phyloP scores from a whole-genome alignment of 64 coral and sea anemone genomes.

The Dendrophyllia cribrosa region DNA sequence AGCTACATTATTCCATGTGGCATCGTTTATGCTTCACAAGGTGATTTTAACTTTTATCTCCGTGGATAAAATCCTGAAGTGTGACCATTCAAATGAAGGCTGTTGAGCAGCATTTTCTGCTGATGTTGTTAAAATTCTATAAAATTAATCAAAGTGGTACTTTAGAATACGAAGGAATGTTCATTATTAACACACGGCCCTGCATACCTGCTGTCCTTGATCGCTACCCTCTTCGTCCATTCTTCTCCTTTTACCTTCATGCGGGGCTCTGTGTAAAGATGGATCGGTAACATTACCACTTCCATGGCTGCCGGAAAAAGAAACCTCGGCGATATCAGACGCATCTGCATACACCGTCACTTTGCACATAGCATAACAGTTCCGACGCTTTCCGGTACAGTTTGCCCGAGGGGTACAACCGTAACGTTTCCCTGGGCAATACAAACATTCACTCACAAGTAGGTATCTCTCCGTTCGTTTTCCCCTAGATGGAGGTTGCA shows the following conservation, averaged over 20 bases:
- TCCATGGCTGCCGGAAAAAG: conserved; percentile 93
- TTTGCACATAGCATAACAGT: conserved; percentile 95
- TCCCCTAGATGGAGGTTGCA: conserved; percentile 57
- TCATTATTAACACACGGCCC: no score
- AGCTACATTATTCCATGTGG: no score
- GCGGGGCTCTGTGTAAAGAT: conserved; percentile 76
- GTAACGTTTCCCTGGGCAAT: conserved; percentile 93
- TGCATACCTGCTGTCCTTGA: background rate
- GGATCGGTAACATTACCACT: conserved; percentile 88
- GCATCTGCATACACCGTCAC: conserved; percentile 90
- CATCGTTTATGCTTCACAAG: no score
- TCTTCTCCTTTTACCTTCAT: conserved; percentile 25
- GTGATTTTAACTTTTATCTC: no score
- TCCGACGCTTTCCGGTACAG: conserved; percentile 90
- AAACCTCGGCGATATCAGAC: conserved; percentile 82
- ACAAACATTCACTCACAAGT: conserved; percentile 94
- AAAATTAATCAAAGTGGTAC: no score
- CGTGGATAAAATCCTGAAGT: no score
- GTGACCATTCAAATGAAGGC: no score
- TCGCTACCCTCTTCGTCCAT: background rate
- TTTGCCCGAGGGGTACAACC: conserved; percentile 95
- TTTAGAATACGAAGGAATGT: no score
- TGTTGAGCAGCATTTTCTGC: no score
- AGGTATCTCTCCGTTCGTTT: conserved; percentile 90
- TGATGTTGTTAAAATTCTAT: no score